Evolutionary conservation across 2,888 invertebrate species (phyloP), one percentile per base, ranked within the genome.

Genomic region (Helleia helle): DNA sequence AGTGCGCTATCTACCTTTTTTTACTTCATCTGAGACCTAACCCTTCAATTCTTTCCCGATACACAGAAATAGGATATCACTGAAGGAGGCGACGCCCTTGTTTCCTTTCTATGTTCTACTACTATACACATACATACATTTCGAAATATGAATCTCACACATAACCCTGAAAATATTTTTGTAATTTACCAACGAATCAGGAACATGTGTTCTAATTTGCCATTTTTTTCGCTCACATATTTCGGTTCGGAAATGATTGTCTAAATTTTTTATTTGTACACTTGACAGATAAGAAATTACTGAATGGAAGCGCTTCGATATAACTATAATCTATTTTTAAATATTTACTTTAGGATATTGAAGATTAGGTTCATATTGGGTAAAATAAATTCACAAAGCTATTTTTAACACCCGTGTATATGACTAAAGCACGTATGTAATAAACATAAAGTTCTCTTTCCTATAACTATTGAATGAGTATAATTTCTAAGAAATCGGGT

Each of bases 241-340:
- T 34, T 31, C 31, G 15, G 15, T 31, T 34, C 34, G 34, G 22
- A 34, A 34, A 34, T 34, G 18, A 34, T 34, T 34, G 34, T 34
- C 34, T 34, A 18, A 1, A 11, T 34, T 34, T 34, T 31, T 34
- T 22, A 18, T 34, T 9, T 13, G 18, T 22, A 18, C 34, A 34
- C 34, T 34, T 34, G 34, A 22, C 34, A 34, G 34, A 34, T 34
- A 34, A 34, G 34, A 34, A 34, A 34, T 22, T 34, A 22, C 34
- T 12, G 34, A 34, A 34, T 34, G 34, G 18, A 29, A 18, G 12
- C 18, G 34, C 8, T 34, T 11, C 11, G 34, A 18, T 34, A 18
- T 12, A 22, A 34, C 4, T 3, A 18, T 12, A 18, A 6, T 11
- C 22, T 34, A 7, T 34, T 12, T 22, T 11, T 8, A 18, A 34